Evolutionary conservation across 1,140 invertebrate species (phyloP).

Genomic region (Macrobrachium nipponense): DNA sequence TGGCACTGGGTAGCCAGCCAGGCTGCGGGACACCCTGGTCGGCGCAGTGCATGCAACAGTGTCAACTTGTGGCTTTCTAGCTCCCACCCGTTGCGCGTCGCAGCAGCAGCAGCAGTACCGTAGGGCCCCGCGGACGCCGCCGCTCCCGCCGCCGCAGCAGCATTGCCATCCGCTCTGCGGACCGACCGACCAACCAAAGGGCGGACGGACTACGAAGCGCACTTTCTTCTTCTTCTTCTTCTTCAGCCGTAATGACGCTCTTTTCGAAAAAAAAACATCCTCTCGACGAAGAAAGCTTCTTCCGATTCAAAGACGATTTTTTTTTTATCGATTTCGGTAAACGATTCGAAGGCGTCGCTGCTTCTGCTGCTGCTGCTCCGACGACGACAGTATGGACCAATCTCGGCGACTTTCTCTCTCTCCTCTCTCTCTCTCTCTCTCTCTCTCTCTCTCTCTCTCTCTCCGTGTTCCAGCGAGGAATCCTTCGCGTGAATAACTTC

Average conservation of each 20-base stretch:
- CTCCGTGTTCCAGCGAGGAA: not conserved
- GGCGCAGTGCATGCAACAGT: conserved; percentile 52
- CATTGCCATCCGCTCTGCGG: too few relatives aligned
- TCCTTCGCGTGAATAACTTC: too few relatives aligned
- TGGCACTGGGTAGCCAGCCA: not conserved
- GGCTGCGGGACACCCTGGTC: not conserved
- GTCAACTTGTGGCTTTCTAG: conserved; percentile 36
- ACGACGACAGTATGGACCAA: not conserved
- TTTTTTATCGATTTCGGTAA: too few relatives aligned
- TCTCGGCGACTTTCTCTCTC: not conserved
- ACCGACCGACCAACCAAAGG: too few relatives aligned
- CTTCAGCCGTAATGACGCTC: not conserved
- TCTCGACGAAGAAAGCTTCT: too few relatives aligned
- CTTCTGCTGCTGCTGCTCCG: not conserved
- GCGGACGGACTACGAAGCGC: not conserved
- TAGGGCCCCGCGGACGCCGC: not conserved
- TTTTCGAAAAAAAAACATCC: too few relatives aligned
- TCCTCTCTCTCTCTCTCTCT: conserved; percentile 29
- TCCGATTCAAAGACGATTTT: too few relatives aligned
- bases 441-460: conserved; percentile 44
- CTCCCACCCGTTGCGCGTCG: conserved; percentile 25
- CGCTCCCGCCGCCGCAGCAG: not conserved
- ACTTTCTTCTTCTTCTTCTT: not conserved
- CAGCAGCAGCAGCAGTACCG: conserved; percentile 31
- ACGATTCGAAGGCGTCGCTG: not conserved